Conservation (phyloP, 2,113 vertebrate genomes). For the Macheiramphus alcinus region DNA sequence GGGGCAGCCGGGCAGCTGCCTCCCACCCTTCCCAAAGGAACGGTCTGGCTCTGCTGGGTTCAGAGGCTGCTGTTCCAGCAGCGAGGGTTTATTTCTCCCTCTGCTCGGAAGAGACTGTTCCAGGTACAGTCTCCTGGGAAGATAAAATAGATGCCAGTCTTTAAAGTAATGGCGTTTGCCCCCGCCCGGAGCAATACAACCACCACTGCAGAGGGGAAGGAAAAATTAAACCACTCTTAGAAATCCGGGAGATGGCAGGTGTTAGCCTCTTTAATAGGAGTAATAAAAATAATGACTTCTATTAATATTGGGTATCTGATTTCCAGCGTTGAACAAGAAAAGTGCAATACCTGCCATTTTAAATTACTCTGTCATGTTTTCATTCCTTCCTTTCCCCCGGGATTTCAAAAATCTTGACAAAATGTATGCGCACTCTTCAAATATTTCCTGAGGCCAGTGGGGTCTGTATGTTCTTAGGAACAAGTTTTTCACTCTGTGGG, state of each 20-base stretch:
- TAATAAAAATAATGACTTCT: slow-evolving; percentile 66
- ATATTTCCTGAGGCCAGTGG: slow-evolving; percentile 81
- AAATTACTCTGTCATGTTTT: slow-evolving; percentile 76
- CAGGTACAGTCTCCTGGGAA: neutral
- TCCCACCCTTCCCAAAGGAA: neutral
- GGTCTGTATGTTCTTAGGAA: slow-evolving; percentile 74
- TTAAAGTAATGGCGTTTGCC: slow-evolving; percentile 34
- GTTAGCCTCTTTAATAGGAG: slow-evolving; percentile 53
- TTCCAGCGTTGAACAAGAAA: slow-evolving; percentile 66
- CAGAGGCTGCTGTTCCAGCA: neutral
- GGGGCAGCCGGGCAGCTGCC: neutral
- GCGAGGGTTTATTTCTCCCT: neutral
- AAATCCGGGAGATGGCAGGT: slow-evolving; percentile 51
- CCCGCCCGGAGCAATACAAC: neutral
- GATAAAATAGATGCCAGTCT: slow-evolving; percentile 13
- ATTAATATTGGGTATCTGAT: slow-evolving; percentile 66
- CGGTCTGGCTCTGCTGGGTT: neutral
- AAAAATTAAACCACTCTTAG: slow-evolving; percentile 45
- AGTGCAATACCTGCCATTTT: slow-evolving; percentile 72
- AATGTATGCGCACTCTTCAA: slow-evolving; percentile 74
- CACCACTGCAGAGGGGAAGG: slow-evolving; percentile 2
- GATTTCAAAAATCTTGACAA: slow-evolving; percentile 75
- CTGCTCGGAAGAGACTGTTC: neutral
- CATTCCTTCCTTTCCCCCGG: slow-evolving; percentile 62
- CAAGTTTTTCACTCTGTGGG: slow-evolving; percentile 64